Base-by-base conservation (phyloP, 2,888 invertebrate genomes). In the Lepidochrysops patricia region DNA sequence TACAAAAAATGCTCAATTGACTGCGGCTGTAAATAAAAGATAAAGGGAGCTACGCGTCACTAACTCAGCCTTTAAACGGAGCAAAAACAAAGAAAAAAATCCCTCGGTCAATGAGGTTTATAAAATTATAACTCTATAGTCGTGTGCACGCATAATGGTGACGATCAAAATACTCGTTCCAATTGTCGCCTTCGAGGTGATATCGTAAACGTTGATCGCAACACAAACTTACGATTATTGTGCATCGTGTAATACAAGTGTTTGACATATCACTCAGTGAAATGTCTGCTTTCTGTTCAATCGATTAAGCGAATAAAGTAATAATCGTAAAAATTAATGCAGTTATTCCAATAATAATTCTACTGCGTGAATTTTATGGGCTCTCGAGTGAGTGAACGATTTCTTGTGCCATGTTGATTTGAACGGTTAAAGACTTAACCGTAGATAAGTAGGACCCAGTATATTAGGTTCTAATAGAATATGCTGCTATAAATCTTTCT, bases 271-370 rank as follows among this genome's bases (percentile, higher is more conserved):
- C 71, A 73, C 70, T 72, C 71, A 74, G 72, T 71, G 74, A 74
- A 73, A 75, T 75, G 71, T 61, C 73, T 73, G 77, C 76, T 79
- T 82, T 66, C 74, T 70, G 72, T 75, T 70, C 66, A 78, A 81
- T 79, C 75, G 76, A 78, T 80, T 78, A 79, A 73, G 73, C 74
- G 72, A 74, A 82, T 78, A 79, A 83, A 82, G 76, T 77, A 80
- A 80, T 76, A 79, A 70, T 68, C 69, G 66, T 67, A 70, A 69
- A 74, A 70, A 68, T 70, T 70, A 70, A 66, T 69, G 71, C 65
- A 65, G 64, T 60, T 62, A 59, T 59, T 64, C 60, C 59, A 63
- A 61, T 64, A 63, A 61, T 64, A 64, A 63, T 64, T 68, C 70
- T 67, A 66, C 68, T 66, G 60, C 57, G 43, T 54, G 58, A 59